Evolutionary conservation across 2,888 invertebrate genomes (phyloP), one percentile per base, ranked within the genome.

Genomic region (Scaeva pyrastri): DNA sequence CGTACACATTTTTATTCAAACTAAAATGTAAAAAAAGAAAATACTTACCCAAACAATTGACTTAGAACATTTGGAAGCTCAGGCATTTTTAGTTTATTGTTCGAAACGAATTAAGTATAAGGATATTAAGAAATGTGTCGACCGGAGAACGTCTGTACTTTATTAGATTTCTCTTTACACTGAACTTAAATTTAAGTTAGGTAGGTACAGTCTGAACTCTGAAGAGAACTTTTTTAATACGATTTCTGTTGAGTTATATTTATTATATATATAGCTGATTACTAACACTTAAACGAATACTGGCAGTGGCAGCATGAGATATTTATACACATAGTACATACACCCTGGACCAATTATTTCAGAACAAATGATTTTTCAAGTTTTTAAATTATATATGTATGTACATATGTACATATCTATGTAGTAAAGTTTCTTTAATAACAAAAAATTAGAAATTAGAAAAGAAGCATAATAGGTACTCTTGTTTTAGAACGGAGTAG

Each of bases 11-110:
- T 16, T 6, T 23, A 1, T 11, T 70, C 5, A 36, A 6, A 16
- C 11, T 12, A 3, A 11, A n/a, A 74, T 8, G 31, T 41, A 64
- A 7, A 43, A 36, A 19, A n/a, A 36, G 36, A 36, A 41, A 19
- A 0, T 52, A n/a, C 81, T 91, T 85, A 91, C 91, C 88, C 89
- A 85, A 91, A 91, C 68, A 91, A 79, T 87, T 90, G 88, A 60
- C 88, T 82, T 36, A 91, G 88, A 88, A 88, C 90, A 84, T 75
- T 88, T 66, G 91, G 90, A 73, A 91, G 78, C 23, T 88, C 88
- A 43, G 90, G 77, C 91, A 91, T 91, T 87, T 77, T 31, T n/a
- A 56, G 10, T 41, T 52, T 43, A 19, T 43, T 79, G 19, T 64
- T 41, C 12, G 0, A 52, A 50, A 60, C 41, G 1, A 66, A 19